Base-by-base conservation (phyloP, 1,140 invertebrate species). In the Prorops nasuta region DNA sequence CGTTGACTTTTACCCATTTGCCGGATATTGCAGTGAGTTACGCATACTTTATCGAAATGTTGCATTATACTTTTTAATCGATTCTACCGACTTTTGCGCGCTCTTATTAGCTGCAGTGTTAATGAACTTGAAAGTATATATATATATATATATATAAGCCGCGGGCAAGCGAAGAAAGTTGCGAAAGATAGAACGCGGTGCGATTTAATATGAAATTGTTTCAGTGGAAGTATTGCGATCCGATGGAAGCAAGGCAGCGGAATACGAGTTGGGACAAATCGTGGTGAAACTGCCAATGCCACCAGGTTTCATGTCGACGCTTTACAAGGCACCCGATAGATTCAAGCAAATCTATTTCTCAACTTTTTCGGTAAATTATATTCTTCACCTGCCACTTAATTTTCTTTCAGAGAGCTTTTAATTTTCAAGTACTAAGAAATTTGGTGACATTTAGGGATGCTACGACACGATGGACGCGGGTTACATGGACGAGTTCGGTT, bases 381-480 rank as follows among this genome's bases (percentile, higher is more conserved):
- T 38, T 48, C 10, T 35, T 37, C 14, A 9, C 8, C 2, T 8
- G 6, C 24, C 4, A 6, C 10, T 4, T 10, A n/a, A n/a, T n/a
- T n/a, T n/a, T n/a, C n/a, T n/a, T n/a, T n/a, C n/a, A n/a, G n/a
- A n/a, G n/a, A n/a, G n/a, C n/a, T n/a, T n/a, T n/a, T n/a, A n/a
- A n/a, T n/a, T n/a, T n/a, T n/a, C n/a, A n/a, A n/a, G n/a, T n/a
- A n/a, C n/a, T n/a, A n/a, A n/a, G n/a, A n/a, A n/a, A n/a, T n/a
- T n/a, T n/a, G n/a, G n/a, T n/a, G n/a, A n/a, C n/a, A n/a, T n/a
- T n/a, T n/a, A 95, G 92, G 93, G 92, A n/a, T 96, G 88, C 69
- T 97, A 97, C 60, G 92, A 96, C 62, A 96, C 94, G 3, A 94
- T 95, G 89, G 94, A 98, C 67, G 91, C 92, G 1, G 94, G 94